These are phyloP conservation scores for Congeria kusceri DNA, from an alignment of 2,888 invertebrate genomes.

Conservation along the genomic window DNA sequence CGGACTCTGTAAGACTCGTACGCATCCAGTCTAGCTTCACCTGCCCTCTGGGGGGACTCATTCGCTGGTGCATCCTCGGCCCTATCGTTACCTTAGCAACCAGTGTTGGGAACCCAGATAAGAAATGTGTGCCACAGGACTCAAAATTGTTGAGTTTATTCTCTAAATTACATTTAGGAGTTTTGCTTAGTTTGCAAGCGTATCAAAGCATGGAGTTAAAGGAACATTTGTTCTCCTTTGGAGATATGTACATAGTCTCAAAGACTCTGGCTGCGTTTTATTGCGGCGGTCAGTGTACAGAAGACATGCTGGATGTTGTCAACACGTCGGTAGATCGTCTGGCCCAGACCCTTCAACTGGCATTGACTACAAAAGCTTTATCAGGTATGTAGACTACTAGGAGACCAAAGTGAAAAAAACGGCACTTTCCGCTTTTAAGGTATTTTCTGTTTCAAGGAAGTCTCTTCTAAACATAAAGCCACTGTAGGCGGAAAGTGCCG, in stretches of 20 bases:
- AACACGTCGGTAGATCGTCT: slow-evolving; percentile 91
- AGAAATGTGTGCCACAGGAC: background rate
- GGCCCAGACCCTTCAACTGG: slow-evolving; percentile 93
- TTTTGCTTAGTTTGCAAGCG: slow-evolving; percentile 74
- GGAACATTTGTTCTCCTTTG: slow-evolving; percentile 70
- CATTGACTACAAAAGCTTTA: slow-evolving; percentile 91
- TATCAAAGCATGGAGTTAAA: slow-evolving; percentile 72
- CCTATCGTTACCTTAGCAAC: slow-evolving; percentile 65
- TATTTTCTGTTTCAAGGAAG: no score
- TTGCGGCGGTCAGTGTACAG: slow-evolving; percentile 54
- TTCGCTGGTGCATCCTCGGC: slow-evolving; percentile 80
- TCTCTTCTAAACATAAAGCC: no score
- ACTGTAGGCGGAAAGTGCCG: no score
- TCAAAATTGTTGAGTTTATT: slow-evolving; percentile 66
- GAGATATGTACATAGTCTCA: slow-evolving; percentile 67
- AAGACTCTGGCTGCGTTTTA: slow-evolving; percentile 59
- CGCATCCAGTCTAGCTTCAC: slow-evolving; percentile 76
- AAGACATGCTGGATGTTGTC: slow-evolving; percentile 86
- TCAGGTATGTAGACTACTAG: slow-evolving; percentile 88
- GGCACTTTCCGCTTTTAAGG: no score
- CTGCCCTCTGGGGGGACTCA: slow-evolving; percentile 79
- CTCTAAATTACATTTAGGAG: slow-evolving; percentile 76
- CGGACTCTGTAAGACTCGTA: slow-evolving; percentile 78
- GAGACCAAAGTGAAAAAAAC: no score
- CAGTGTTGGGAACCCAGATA: slow-evolving; percentile 3